These are phyloP conservation scores for Solea senegalensis DNA, from an alignment of 2,113 vertebrate genomes.

Conservation along the genomic window DNA sequence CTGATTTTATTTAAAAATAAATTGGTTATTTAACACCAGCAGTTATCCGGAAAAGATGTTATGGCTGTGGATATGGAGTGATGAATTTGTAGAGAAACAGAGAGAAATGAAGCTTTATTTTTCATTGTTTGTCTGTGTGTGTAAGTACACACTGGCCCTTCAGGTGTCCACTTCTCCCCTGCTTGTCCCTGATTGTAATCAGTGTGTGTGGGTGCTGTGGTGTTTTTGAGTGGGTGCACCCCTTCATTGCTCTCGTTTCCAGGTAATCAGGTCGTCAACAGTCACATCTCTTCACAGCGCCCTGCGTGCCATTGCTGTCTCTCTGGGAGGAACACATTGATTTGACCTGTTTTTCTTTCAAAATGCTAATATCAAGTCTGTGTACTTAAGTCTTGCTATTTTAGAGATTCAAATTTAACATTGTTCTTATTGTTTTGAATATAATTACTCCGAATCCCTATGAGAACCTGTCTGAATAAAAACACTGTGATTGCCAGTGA, in stretches of 20 bases:
- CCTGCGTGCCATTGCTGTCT: too few relatives aligned
- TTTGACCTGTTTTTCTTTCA: background rate
- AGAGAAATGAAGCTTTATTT: slow-evolving; percentile 15
- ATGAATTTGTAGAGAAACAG: background rate
- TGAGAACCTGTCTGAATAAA: too few relatives aligned
- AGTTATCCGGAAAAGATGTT: slow-evolving; percentile 1
- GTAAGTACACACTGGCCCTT: background rate
- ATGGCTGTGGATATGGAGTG: background rate
- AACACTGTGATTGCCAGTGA: too few relatives aligned
- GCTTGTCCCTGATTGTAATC: slow-evolving; percentile 51
- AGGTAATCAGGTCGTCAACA: slow-evolving; percentile 25
- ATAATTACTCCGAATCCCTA: too few relatives aligned
- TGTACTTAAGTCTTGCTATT: too few relatives aligned
- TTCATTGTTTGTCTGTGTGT: background rate
- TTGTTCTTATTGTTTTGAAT: too few relatives aligned
- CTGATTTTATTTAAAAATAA: slow-evolving; percentile 31
- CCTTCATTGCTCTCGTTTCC: slow-evolving; percentile 11
- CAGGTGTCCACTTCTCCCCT: slow-evolving; percentile 2
- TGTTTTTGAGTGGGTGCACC: background rate
- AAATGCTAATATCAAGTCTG: background rate
- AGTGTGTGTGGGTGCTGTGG: slow-evolving; percentile 5
- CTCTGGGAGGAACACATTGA: slow-evolving; percentile 3
- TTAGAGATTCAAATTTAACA: too few relatives aligned
- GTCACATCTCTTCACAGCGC: too few relatives aligned
- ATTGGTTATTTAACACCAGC: slow-evolving; percentile 24